Percentiles rank a stretch among this genome's conserved stretches.
Evolutionary conservation across 2,888 invertebrate species (phyloP).

Genomic region (Cryptocheilus praepositus): DNA sequence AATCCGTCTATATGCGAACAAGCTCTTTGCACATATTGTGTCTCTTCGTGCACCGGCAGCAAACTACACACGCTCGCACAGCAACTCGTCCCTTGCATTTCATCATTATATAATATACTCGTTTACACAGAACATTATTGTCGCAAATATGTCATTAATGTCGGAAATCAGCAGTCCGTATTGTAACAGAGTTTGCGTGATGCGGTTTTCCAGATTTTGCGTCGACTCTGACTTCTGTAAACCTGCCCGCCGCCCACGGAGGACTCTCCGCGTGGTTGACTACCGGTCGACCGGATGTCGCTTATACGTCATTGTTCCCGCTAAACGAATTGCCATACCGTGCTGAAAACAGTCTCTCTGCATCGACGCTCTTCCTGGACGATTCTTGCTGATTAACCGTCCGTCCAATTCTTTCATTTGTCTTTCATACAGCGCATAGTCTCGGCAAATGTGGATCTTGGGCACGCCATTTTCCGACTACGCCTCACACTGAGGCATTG

Average conservation of each 20-base stretch:
- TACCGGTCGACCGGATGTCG: conserved; percentile 55
- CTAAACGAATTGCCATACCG: conserved; percentile 48
- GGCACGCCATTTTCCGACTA: too few relatives aligned
- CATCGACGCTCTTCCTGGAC: not conserved
- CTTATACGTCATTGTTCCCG: conserved; percentile 55
- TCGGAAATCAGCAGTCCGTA: conserved; percentile 64
- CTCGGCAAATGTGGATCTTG: too few relatives aligned
- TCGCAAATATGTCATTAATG: conserved; percentile 68
- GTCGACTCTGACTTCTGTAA: conserved; percentile 9
- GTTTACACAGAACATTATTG: conserved; percentile 69
- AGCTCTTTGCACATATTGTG: not conserved
- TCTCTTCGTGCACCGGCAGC: too few relatives aligned
- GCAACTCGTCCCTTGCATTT: conserved; percentile 33
- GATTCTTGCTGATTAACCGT: too few relatives aligned
- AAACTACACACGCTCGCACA: conserved; percentile 14
- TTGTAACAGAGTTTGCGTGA: conserved; percentile 58
- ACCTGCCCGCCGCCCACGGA: conserved; percentile 19
- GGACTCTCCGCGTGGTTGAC: conserved; percentile 46
- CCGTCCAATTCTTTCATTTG: too few relatives aligned
- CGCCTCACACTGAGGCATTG: too few relatives aligned
- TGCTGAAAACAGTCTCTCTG: conserved; percentile 26
- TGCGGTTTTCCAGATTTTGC: conserved; percentile 61
- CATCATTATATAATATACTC: conserved; percentile 64
- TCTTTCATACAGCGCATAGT: too few relatives aligned
- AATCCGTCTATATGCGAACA: not conserved